Evolutionary conservation across 2,797 vertebrate species (phyloP), one percentile per base, ranked within the genome.

Genomic region (Knipowitschia caucasica): DNA sequence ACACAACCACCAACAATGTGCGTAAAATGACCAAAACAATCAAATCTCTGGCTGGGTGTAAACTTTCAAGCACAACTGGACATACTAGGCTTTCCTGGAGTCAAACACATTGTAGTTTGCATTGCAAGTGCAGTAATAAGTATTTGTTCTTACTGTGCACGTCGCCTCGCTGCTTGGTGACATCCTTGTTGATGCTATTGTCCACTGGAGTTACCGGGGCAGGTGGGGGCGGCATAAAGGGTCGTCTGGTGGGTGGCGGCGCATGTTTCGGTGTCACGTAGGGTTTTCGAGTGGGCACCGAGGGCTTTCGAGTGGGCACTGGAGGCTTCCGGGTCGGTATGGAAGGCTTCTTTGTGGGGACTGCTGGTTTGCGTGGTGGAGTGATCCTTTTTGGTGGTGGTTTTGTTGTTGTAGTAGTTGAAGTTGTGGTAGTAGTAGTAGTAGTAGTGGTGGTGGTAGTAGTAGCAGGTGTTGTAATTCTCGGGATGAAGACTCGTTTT

Each of bases 81-180:
- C n/a, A n/a, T n/a, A n/a, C n/a, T n/a, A n/a, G n/a, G n/a, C n/a
- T n/a, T n/a, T n/a, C n/a, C n/a, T n/a, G n/a, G n/a, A n/a, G n/a
- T n/a, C n/a, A n/a, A n/a, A n/a, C n/a, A n/a, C n/a, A n/a, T n/a
- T n/a, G n/a, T n/a, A n/a, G n/a, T n/a, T n/a, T n/a, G n/a, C n/a
- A n/a, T n/a, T n/a, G n/a, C n/a, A n/a, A n/a, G n/a, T n/a, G n/a
- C n/a, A n/a, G n/a, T n/a, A n/a, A n/a, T n/a, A n/a, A 50, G 3
- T 26, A 35, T 26, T 36, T 53, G 5, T 15, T 67, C 96, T 95
- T 88, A 99, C 97, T 99, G 83, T 97, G 94, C 18, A 98, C 97
- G 15, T 99, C 97, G 30, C 97, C 97, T 81, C 97, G 89, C 60
- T 94, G 94, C 77, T 95, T 99, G 83, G 93, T 89, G 62, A 88